Base-by-base conservation (phyloP, 53 echinoderm and acorn worm species). In the Apostichopus leukothele region DNA sequence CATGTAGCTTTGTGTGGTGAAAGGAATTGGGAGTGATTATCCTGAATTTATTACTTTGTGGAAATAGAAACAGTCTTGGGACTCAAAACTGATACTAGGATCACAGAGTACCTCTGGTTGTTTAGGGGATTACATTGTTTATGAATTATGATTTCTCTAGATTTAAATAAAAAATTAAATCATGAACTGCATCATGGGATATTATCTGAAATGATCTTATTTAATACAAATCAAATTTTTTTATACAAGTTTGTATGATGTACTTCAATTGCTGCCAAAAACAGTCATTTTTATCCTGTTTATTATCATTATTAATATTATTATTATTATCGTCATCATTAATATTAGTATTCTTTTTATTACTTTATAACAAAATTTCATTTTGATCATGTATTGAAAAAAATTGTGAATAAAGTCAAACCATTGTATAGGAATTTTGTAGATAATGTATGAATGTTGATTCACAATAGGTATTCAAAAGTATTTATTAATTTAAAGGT, bases 201-300 rank as follows among this genome's bases (percentile, higher is more conserved):
- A 55, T 81, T 81, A 81, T 81, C 81, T 81, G 81, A 81, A 81
- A 81, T 81, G 20, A 59, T 52, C 81, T 81, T 20, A 81, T 55
- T 81, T 81, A 59, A 81, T 52, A 81, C 81, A 81, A 81, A 81
- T 81, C 81, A 54, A 54, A n/a, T 68, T 71, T 18, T 71, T 71
- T n/a, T 71, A 71, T 81, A 81, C 55, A 55, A 81, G 81, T 81
- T 81, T 9, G 52, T 80, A 53, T 80, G 21, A 55, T 81, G 59
- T 81, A 81, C 60, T 81, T 53, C 59, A 54, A 81, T 81, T 81
- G 81, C 81, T 81, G 81, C 81, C 81, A 81, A 53, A 77, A 71
- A 51, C 81, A 81, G 81, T 81, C 59, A 54, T 71, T 71, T 71
- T 71, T 71, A 71, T 57, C 71, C 71, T 71, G 71, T 71, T 71